Base-by-base conservation (phyloP, 1,140 invertebrate species). In the Euura lappo region DNA sequence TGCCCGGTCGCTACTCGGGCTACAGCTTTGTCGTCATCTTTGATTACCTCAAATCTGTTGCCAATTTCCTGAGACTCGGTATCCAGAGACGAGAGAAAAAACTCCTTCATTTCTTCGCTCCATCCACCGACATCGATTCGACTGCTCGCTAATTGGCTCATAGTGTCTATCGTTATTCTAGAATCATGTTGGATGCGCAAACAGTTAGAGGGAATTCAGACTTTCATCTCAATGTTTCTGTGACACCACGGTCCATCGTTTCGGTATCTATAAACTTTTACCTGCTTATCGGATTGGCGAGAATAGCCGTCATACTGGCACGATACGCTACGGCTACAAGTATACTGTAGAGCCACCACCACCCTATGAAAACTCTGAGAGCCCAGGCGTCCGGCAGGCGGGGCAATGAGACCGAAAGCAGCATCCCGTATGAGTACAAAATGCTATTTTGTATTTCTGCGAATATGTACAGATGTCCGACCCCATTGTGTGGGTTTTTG, bases 271-370 rank as follows among this genome's bases (percentile, higher is more conserved):
- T 28, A 73, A 5, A 70, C 10, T 77, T 68, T 83, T 87, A 92
- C 92, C 89, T 90, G 45, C 91, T 91, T 0, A 91, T 87, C 11
- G 94, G 93, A 86, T 94, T 93, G 4, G 94, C 93, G 46, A 96
- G 84, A 65, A 93, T 93, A 0, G 94, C 94, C 0, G 94, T 96
- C 90, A 96, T 93, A 74, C 94, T 95, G 1, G 94, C 94, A 80
- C 93, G 84, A 82, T 96, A 96, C 3, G 92, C 90, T 3, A 94
- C 93, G 0, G 93, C 92, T 44, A 95, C 89, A 4, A 95, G 86
- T 70, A 95, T 91, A 78, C 93, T 94, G 79, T 95, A 96, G 0
- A 96, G 80, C 94, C 94, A 96, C 85, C 95, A 96, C 91, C 93
- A 95, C 2, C 94, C 94, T 28, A 94, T 94, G 8, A 96, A 87